phyloP scores from a whole-genome alignment of 30 jellyfish, hydroid and myxozoan species.

The Turritopsis rubra region DNA sequence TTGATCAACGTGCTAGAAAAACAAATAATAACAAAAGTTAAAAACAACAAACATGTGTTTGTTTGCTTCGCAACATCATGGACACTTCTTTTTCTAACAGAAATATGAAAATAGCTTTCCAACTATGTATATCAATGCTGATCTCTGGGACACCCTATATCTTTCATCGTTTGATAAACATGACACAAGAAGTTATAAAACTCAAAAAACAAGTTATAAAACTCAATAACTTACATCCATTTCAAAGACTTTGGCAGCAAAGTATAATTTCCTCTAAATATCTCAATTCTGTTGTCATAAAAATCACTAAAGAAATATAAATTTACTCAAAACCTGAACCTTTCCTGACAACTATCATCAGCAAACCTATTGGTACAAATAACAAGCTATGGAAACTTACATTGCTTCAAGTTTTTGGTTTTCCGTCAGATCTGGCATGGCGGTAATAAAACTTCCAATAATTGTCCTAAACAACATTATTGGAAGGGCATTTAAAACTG shows the following conservation, averaged over 20 bases:
- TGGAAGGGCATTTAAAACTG: not conserved
- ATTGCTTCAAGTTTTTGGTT: not conserved
- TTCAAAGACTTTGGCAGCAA: slow-evolving; percentile 54
- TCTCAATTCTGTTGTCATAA: slow-evolving; percentile 48
- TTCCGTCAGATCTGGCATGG: not conserved
- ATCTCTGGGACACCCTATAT: too few species aligned
- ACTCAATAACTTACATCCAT: slow-evolving; percentile 54
- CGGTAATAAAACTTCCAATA: not conserved
- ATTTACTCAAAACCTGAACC: too few species aligned
- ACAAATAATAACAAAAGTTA: not conserved
- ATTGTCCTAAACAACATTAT: not conserved
- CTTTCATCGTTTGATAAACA: too few species aligned
- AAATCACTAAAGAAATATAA: slow-evolving; percentile 46
- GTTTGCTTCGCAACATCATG: not conserved
- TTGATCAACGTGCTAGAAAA: slow-evolving; percentile 54
- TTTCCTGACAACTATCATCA: too few species aligned
- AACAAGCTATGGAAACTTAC: not conserved
- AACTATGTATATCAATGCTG: too few species aligned
- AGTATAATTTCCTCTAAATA: slow-evolving; percentile 47
- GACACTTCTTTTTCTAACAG: too few species aligned
- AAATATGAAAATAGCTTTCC: too few species aligned
- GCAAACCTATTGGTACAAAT: not conserved
- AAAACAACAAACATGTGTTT: not conserved
- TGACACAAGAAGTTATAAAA: too few species aligned
- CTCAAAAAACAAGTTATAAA: not conserved